Base-by-base conservation (phyloP, 1,140 invertebrate species). In the Lepidotrigona ventralis region DNA sequence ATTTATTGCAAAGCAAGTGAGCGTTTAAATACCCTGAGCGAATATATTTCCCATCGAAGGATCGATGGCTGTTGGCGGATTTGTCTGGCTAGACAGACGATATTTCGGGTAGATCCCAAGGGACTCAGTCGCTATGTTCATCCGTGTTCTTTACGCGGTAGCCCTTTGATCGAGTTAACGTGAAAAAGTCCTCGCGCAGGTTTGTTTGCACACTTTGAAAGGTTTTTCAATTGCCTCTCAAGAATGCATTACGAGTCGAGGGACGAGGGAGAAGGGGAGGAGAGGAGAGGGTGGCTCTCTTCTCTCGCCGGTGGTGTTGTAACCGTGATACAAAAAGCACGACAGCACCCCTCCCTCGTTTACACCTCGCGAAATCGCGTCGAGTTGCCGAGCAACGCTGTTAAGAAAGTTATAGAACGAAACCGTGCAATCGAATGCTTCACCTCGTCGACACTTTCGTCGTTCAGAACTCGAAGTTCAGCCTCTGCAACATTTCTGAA, bases 161-260 rank as follows among this genome's bases (percentile, higher is more conserved):
- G n/a, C n/a, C n/a, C n/a, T n/a, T n/a, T n/a, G n/a, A n/a, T 88
- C 84, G 81, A 86, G 84, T 89, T 89, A 88, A 81, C 76, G 33
- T 58, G 73, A 72, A 85, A 72, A 85, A 72, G 58, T 21, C 63
- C 21, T 73, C 64, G 39, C 66, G 66, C 56, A 69, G 70, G 74
- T 75, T 75, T 89, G 87, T 88, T 88, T 89, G 84, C 82, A 29
- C 81, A 72, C 68, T 86, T 79, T 81, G 64, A 84, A 83, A 84
- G 76, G 74, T 58, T 79, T n/a, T 71, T 83, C 81, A 72, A 88
- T 88, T 88, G 81, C 23, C 75, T 78, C 77, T 70, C 63, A 23
- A 83, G 75, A 83, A 74, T 83, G 84, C 71, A 83, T 79, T 71
- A 83, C 56, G 39, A 46, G 53, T 21, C 54, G 29, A 71, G 56